Percentiles rank a stretch among this genome's conserved stretches.
These are phyloP conservation scores for Crypturellus tataupa DNA, from an alignment of 2,797 vertebrate genomes.

Conservation along the genomic window DNA sequence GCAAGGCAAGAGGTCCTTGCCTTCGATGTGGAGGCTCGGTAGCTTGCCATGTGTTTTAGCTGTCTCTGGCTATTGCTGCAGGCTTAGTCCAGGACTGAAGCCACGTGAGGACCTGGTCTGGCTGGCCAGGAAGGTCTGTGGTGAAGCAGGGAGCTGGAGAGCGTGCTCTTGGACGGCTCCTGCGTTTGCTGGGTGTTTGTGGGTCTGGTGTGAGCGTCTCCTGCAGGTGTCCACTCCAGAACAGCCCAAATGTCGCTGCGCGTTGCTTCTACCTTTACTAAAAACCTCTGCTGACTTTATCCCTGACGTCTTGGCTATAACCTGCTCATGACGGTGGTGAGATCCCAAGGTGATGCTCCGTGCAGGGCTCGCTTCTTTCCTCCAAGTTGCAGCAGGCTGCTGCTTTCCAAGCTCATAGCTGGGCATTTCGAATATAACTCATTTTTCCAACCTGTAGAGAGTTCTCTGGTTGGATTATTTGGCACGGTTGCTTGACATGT, in stretches of 20 bases:
- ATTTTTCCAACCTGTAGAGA: neutral
- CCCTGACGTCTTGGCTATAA: neutral
- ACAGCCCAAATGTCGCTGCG: rapidly evolving
- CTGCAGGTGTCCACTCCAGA: neutral
- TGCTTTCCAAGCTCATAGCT: neutral
- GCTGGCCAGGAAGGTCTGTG: neutral
- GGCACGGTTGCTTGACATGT: neutral
- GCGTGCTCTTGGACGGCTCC: rapidly evolving
- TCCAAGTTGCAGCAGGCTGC: no score
- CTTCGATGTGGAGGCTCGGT: neutral
- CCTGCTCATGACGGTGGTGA: neutral
- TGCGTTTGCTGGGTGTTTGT: rapidly evolving
- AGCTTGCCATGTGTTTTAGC: neutral
- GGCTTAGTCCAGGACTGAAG: neutral
- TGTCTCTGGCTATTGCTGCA: neutral
- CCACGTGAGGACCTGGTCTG: neutral
- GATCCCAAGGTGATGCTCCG: neutral
- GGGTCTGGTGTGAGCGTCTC: rapidly evolving
- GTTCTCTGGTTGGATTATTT: neutral
- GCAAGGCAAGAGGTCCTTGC: neutral
- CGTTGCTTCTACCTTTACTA: neutral
- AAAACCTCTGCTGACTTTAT: neutral
- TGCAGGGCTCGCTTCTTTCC: neutral
- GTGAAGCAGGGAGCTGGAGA: neutral
- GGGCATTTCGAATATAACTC: neutral